Conservation (phyloP, 2,888 invertebrate genomes). For the Lordiphosa fenestrarum region DNA sequence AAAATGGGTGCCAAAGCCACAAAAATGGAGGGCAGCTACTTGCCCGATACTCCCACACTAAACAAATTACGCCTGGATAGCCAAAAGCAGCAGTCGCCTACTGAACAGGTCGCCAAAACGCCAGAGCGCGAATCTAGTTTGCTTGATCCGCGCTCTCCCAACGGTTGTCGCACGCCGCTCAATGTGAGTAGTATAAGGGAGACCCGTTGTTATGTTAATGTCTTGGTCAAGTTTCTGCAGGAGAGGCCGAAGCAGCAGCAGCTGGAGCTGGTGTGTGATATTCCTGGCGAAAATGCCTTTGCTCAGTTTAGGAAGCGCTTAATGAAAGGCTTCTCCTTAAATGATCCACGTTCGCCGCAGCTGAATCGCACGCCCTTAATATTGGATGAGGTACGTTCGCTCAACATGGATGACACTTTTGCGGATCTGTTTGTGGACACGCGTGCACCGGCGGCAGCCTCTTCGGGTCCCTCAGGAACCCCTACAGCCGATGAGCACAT, state of each 20-base stretch:
- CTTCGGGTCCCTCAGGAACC: neutral
- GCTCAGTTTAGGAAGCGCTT: constrained; percentile 70
- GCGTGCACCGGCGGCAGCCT: constrained; percentile 37
- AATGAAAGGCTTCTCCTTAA: constrained; percentile 70
- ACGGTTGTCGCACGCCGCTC: constrained; percentile 70
- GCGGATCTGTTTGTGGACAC: constrained; percentile 77
- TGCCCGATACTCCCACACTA: constrained; percentile 59
- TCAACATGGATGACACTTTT: constrained; percentile 77
- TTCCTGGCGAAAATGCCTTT: constrained; percentile 43
- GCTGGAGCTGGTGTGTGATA: neutral
- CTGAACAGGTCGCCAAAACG: constrained; percentile 13
- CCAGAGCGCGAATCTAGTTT: constrained; percentile 33
- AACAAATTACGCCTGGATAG: constrained; percentile 40
- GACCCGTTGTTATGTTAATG: neutral
- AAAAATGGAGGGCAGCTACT: constrained; percentile 67
- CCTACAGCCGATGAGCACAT: neutral
- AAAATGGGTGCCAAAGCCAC: constrained; percentile 74
- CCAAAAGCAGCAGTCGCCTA: constrained; percentile 8
- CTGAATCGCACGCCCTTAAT: constrained; percentile 76
- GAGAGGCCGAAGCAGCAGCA: constrained; percentile 3
- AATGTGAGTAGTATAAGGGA: constrained; percentile 51
- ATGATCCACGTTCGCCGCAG: constrained; percentile 77
- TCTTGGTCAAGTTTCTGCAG: constrained; percentile 31
- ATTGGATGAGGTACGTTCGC: constrained; percentile 69
- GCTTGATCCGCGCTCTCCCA: constrained; percentile 76